Evolutionary conservation across 2,113 vertebrate genomes (phyloP).

Genomic region (Dasyprocta punctata): DNA sequence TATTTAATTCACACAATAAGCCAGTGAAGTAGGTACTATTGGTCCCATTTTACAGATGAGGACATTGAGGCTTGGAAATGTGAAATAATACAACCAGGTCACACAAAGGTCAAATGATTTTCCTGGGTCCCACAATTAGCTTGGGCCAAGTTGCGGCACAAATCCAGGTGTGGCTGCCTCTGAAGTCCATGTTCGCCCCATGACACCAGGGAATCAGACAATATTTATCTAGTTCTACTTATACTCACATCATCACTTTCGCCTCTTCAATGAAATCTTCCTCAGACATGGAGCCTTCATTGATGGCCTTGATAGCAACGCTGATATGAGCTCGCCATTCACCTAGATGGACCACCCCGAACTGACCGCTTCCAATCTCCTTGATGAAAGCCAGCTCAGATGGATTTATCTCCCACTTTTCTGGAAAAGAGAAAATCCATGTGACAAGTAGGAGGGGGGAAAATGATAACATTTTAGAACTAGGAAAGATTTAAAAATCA

Average conservation of each 20-base stretch:
- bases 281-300: slow-evolving; percentile 88
- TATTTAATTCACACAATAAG: neutral
- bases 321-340: slow-evolving; percentile 82
- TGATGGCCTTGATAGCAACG: slow-evolving; percentile 88
- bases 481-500: neutral
- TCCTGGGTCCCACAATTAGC: neutral
- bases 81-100: neutral
- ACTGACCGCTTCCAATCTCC: slow-evolving; percentile 87
- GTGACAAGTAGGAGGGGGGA: neutral
- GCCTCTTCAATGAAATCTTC: slow-evolving; percentile 91
- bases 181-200: neutral
- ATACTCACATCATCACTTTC: slow-evolving; percentile 90
- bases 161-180: neutral
- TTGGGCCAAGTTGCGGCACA: neutral
- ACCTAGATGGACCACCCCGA: slow-evolving; percentile 87
- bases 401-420: slow-evolving; percentile 86
- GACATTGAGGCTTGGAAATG: neutral
- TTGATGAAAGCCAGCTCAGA: slow-evolving; percentile 84
- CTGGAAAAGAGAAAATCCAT: slow-evolving; percentile 78
- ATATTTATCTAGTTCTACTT: too few species aligned
- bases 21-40: neutral
- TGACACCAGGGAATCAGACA: neutral
- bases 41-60: neutral
- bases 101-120: neutral
- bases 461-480: neutral